Conservation (phyloP, 2,113 vertebrate species). For the Dipodomys merriami region DNA sequence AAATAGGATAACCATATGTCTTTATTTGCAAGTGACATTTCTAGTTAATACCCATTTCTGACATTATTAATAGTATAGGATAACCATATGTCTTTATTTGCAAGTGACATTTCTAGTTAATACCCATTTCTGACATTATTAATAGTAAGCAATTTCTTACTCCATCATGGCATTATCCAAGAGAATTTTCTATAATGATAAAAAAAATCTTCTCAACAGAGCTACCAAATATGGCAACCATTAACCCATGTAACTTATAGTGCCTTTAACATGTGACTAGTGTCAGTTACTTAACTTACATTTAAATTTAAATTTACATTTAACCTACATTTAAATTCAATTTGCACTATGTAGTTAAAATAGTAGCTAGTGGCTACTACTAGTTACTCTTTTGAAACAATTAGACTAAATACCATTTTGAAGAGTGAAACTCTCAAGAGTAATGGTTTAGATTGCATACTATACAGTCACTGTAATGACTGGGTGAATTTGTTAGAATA, state of each 20-base stretch:
- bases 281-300: not conserved
- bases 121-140: not conserved
- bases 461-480: not conserved
- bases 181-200: not conserved
- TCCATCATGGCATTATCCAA: not conserved
- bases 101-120: not conserved
- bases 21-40: not conserved
- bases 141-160: not conserved
- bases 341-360: not conserved
- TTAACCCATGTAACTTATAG: not conserved
- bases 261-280: not conserved
- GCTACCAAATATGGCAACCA: not conserved
- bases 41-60: not conserved
- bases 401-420: not conserved
- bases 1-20: not conserved
- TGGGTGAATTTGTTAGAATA: not conserved
- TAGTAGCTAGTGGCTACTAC: not conserved
- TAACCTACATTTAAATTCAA: conserved; percentile 42
- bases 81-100: not conserved
- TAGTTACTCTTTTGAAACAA: too few species aligned
- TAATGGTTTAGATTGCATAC: not conserved
- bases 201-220: not conserved
- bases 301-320: not conserved
- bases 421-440: not conserved
- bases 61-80: too few species aligned